Evolutionary conservation across 2,888 invertebrate genomes (phyloP), one percentile per base, ranked within the genome.

Genomic region (Malachius bipustulatus): DNA sequence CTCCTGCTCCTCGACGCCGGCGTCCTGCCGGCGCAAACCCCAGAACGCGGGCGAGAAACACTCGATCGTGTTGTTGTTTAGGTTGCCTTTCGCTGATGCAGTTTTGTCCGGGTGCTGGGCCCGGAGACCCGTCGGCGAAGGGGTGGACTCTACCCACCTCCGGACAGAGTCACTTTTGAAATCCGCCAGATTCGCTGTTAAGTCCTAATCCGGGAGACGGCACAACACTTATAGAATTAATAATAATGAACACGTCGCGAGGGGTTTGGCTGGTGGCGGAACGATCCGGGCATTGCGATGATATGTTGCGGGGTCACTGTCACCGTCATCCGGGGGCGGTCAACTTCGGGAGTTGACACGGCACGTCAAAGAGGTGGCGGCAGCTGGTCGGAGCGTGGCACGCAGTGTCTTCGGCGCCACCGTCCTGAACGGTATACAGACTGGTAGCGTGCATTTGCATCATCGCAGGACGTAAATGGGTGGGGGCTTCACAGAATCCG

Each of bases 171-270:
- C 70, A 58, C 67, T 66, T 58, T 69, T 68, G 50, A 70, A 65
- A 61, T 70, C 70, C 67, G 68, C 70, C 71, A 71, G 69, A 64
- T 69, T 70, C 64, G 65, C 62, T 50, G 56, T 40, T n/a, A n/a
- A n/a, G n/a, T n/a, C n/a, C n/a, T n/a, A n/a, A n/a, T n/a, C n/a
- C n/a, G n/a, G n/a, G n/a, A n/a, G n/a, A n/a, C n/a, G n/a, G n/a
- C n/a, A n/a, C n/a, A n/a, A n/a, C n/a, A n/a, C n/a, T n/a, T n/a
- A n/a, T n/a, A n/a, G n/a, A n/a, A n/a, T n/a, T n/a, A n/a, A n/a
- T n/a, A n/a, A n/a, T 29, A 34, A 38, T 38, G 38, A 39, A 41
- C 41, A 38, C 38, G 10, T 35, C 31, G 38, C 41, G 42, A 40
- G 32, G 36, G 8, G 10, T 28, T 4, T 28, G 8, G 8, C 6